Conservation (phyloP, 2,797 vertebrate species). For the Lepidocolaptes lacrymiger region DNA sequence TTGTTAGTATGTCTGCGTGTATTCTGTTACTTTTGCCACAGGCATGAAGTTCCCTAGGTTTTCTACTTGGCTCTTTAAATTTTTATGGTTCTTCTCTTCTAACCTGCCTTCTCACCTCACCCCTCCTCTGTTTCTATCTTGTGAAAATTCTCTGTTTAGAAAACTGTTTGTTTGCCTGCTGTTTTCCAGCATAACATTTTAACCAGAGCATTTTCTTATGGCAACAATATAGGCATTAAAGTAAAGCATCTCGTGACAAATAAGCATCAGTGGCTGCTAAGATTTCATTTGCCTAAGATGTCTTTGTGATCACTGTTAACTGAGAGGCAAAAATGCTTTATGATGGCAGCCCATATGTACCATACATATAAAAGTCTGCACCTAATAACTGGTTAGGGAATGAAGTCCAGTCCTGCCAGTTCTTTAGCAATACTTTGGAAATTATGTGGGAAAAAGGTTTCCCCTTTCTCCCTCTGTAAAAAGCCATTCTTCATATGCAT, state of each 20-base stretch:
- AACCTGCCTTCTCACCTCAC: background rate
- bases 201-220: background rate
- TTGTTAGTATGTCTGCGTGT: conserved; percentile 47
- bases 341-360: background rate
- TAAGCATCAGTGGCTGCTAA: background rate
- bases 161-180: background rate
- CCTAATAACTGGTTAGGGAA: background rate
- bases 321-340: background rate
- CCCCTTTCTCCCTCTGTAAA: background rate
- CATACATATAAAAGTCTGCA: background rate
- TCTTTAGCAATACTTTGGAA: background rate
- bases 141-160: background rate
- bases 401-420: background rate
- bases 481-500: background rate
- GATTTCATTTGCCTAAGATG: background rate
- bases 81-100: conserved; percentile 6
- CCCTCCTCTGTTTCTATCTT: background rate
- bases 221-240: background rate
- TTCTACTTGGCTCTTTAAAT: background rate
- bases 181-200: background rate
- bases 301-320: background rate
- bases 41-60: background rate
- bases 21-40: background rate
- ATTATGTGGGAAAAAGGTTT: background rate
- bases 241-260: background rate